phyloP scores from a whole-genome alignment of 2,113 vertebrate genomes.

The Corythornis madagascariensis region DNA sequence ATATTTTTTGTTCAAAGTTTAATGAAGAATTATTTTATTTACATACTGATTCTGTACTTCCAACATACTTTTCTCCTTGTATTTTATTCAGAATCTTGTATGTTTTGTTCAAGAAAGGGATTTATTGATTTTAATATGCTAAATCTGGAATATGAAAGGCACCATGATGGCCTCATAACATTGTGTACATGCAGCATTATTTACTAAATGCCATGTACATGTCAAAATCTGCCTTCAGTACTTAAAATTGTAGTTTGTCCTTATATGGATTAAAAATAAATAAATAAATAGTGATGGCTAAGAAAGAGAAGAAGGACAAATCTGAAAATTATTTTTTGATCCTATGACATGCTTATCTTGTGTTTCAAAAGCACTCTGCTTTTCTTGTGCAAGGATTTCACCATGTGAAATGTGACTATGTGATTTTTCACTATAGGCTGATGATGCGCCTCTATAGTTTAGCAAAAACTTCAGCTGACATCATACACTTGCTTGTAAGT shows the following conservation, averaged over 20 bases:
- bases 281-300: background rate
- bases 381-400: background rate
- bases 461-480: background rate
- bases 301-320: background rate
- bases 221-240: background rate
- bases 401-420: background rate
- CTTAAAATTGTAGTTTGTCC: background rate
- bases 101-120: background rate
- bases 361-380: background rate
- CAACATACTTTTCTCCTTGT: background rate
- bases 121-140: background rate
- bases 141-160: background rate
- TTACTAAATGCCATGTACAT: background rate
- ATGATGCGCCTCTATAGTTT: background rate
- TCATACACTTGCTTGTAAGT: background rate
- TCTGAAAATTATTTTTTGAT: background rate
- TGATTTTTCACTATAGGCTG: background rate
- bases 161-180: background rate
- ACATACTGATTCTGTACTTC: background rate
- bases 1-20: background rate
- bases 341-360: background rate
- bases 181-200: background rate
- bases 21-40: background rate
- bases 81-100: background rate
- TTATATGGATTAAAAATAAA: background rate